A percentile compares a stretch with the other conserved stretches of the same genome.
Conservation (phyloP, 1,140 invertebrate species). For the Rhopalosiphum padi region DNA sequence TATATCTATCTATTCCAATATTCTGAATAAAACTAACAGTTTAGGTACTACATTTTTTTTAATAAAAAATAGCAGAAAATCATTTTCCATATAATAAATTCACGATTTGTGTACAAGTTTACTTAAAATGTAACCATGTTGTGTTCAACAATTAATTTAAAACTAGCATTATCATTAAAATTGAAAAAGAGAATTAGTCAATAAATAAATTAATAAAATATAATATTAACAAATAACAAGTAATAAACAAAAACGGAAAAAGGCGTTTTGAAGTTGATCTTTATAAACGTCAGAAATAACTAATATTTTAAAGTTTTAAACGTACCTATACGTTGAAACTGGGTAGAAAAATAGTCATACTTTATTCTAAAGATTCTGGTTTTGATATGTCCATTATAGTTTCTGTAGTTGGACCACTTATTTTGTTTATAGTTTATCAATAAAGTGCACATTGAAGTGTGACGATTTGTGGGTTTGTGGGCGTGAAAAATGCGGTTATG, state of each 20-base stretch:
- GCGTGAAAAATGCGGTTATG: not conserved
- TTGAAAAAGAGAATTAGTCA: not conserved
- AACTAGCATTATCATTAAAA: not conserved
- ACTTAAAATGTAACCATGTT: no score
- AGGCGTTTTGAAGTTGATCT: not conserved
- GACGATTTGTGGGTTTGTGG: not conserved
- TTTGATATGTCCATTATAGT: not conserved
- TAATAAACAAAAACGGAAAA: not conserved
- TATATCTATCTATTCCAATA: not conserved
- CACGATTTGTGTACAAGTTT: not conserved
- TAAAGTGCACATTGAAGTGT: not conserved
- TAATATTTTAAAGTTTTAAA: not conserved
- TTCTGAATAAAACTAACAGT: not conserved
- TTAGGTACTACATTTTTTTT: not conserved
- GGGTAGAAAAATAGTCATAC: not conserved
- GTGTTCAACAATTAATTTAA: not conserved
- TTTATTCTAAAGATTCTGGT: conserved; percentile 19
- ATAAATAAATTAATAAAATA: not conserved
- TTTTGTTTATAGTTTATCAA: not conserved
- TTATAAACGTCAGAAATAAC: not conserved
- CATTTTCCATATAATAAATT: not conserved
- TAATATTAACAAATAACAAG: not conserved
- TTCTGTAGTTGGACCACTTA: not conserved
- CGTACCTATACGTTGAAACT: not conserved
- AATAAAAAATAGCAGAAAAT: not conserved